These are phyloP conservation scores for Enteromius fasciolatus DNA, from an alignment of 2,797 vertebrate species.

Conservation along the genomic window DNA sequence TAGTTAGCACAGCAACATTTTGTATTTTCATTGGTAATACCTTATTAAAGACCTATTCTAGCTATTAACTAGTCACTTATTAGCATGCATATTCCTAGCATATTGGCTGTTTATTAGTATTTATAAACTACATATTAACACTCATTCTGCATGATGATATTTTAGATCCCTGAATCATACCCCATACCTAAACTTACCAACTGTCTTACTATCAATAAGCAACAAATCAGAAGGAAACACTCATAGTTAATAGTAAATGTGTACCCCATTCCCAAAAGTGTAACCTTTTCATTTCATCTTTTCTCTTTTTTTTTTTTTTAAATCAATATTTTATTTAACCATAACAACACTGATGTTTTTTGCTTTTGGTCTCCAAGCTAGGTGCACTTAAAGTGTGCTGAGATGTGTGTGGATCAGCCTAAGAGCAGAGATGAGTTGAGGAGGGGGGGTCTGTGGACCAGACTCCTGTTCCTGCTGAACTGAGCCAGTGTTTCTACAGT, in stretches of 20 bases:
- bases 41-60: not conserved
- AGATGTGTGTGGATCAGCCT: constrained; percentile 1
- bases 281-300: not conserved
- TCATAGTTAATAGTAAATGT: not conserved
- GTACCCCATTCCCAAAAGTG: not conserved
- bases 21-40: not conserved
- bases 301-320: not conserved
- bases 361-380: not conserved
- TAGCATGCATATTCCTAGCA: not conserved
- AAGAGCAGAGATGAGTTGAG: not conserved
- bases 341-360: not conserved
- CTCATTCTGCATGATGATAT: not conserved
- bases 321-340: not conserved
- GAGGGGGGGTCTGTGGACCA: constrained; percentile 74
- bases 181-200: not conserved
- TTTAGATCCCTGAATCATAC: not conserved
- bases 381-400: not conserved
- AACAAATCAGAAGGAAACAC: not conserved
- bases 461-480: constrained; percentile 99
- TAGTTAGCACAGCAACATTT: not conserved
- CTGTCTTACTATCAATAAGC: not conserved
- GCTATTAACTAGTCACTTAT: not conserved
- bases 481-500: constrained; percentile 97
- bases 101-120: not conserved
- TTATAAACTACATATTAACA: not conserved